Conservation (phyloP, 2,797 vertebrate species). For the Danio albolineatus region DNA sequence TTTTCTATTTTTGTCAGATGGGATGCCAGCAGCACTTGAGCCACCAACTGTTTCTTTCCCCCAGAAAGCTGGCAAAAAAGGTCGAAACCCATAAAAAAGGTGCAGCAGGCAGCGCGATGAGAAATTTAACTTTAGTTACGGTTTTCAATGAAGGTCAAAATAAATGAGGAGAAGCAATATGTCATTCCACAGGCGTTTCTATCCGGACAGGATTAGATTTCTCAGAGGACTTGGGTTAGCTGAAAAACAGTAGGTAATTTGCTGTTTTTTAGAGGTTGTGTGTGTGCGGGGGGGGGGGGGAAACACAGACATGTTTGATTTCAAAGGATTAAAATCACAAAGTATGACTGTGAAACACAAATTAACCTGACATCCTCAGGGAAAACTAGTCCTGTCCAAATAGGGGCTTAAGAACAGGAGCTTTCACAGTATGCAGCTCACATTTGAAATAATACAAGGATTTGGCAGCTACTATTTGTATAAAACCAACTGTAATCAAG, state of each 20-base stretch:
- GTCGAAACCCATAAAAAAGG: background rate
- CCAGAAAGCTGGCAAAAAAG: conserved; percentile 16
- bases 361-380: conserved; percentile 20
- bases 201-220: background rate
- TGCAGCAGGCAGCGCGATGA: background rate
- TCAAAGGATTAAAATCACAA: conserved; percentile 12
- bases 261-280: background rate
- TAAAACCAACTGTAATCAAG: background rate
- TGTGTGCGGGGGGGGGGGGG: background rate
- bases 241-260: background rate
- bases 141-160: background rate
- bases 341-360: conserved; percentile 14
- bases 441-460: conserved; percentile 21
- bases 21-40: conserved; percentile 13
- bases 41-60: background rate
- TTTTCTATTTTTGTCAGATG: background rate
- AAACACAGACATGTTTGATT: conserved; percentile 1
- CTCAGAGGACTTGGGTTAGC: background rate
- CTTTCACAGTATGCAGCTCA: conserved; percentile 13
- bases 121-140: background rate
- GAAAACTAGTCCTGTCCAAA: conserved; percentile 14
- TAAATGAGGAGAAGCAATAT: background rate
- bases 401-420: conserved; percentile 15
- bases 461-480: conserved; percentile 28
- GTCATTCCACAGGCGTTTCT: background rate